phyloP scores from a whole-genome alignment of 1,140 invertebrate species.

The Fopius arisanus region DNA sequence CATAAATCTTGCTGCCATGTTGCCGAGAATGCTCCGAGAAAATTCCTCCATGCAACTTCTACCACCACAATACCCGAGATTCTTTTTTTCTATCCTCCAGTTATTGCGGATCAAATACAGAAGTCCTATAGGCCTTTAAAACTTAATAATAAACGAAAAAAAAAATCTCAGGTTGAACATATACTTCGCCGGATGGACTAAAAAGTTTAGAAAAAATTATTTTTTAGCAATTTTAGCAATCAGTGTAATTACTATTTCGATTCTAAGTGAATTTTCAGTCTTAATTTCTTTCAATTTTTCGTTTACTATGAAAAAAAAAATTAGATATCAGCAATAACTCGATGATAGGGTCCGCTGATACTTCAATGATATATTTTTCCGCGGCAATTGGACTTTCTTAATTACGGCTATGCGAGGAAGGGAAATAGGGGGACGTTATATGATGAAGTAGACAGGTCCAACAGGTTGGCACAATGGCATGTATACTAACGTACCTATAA shows the following conservation, averaged over 20 bases:
- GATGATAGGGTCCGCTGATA: not conserved
- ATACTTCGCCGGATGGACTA: no score
- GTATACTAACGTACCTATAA: constrained; percentile 26
- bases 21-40: not conserved
- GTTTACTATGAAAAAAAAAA: no score
- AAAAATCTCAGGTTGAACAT: no score
- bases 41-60: not conserved
- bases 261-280: no score
- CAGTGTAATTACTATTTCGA: no score
- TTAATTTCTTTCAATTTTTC: no score
- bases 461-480: constrained; percentile 30
- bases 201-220: no score
- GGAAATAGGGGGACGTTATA: not conserved
- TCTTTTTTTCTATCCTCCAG: not conserved
- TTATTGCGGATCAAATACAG: not conserved
- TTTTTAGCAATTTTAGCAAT: no score
- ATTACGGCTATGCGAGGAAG: not conserved
- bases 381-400: not conserved
- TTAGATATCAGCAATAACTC: no score
- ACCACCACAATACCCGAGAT: not conserved
- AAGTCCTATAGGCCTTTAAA: no score
- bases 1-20: not conserved
- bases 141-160: no score
- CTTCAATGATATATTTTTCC: not conserved
- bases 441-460: constrained; percentile 19